A percentile compares a stretch with the other conserved stretches of the same genome.
These are phyloP conservation scores for Myiotriccus ornatus DNA, from an alignment of 2,797 vertebrate species.

Conservation along the genomic window DNA sequence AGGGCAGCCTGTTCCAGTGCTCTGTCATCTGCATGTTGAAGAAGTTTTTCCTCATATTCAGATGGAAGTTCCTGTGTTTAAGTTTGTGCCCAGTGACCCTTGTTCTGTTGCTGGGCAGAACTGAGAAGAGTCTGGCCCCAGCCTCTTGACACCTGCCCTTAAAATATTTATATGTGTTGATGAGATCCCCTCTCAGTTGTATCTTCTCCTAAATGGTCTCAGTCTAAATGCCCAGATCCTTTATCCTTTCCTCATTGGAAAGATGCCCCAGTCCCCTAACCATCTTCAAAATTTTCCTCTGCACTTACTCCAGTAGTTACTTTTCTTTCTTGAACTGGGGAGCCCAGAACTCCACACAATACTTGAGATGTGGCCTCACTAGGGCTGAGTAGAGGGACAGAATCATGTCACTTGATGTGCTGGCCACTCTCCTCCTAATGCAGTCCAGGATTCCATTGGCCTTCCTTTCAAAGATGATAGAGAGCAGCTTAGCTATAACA, in stretches of 20 bases:
- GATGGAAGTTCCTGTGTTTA: neutral
- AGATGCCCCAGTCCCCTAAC: neutral
- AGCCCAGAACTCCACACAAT: neutral
- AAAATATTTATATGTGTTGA: neutral
- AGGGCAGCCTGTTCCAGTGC: neutral
- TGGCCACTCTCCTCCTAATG: neutral
- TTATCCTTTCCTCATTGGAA: accelerated
- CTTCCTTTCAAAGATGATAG: neutral
- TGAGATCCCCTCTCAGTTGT: neutral
- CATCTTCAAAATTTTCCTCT: neutral
- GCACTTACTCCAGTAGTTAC: neutral
- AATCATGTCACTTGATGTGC: neutral
- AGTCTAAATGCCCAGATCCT: neutral
- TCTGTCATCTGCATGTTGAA: neutral
- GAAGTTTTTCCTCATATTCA: neutral
- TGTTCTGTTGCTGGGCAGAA: neutral
- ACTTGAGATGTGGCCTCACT: neutral
- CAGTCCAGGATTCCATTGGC: neutral
- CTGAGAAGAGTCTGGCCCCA: neutral
- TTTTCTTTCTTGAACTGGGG: neutral
- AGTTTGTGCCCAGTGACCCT: neutral
- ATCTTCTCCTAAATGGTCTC: neutral
- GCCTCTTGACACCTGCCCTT: neutral
- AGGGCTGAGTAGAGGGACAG: neutral
- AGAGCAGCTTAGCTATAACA: neutral